Evolutionary conservation across 1,140 invertebrate genomes (phyloP), one percentile per base, ranked within the genome.

Genomic region (Zelostemma sp.): DNA sequence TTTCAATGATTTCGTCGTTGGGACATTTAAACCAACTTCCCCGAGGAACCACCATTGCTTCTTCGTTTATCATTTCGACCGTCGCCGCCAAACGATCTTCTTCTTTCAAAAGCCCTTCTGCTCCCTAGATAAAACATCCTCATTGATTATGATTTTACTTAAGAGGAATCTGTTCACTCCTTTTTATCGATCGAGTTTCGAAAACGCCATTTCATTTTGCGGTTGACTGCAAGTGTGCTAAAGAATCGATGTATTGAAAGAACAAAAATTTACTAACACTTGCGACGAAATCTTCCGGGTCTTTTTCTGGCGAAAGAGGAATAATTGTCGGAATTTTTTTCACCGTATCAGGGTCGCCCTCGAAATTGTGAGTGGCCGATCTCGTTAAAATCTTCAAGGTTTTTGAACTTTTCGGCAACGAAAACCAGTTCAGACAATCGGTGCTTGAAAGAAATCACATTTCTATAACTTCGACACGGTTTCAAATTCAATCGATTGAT

Each of bases 31-130:
- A 89, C 46, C 93, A 84, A 8, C 88, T 90, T 1, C 92, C 93
- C 35, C 93, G 86, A 6, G 93, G 93, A 49, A 92, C 87, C 11
- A 93, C 81, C 51, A 88, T 87, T 0, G 88, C 88, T 72, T 94
- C 91, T 12, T 90, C 86, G 56, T 86, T 90, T 25, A 94, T 93
- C 4, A 89, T 86, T 48, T 89, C 85, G 6, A 94, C 86, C 0
- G 88, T 89, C 4, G 90, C 90, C 0, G 91, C 84, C 9, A 94
- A 73, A n/a, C 92, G 87, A 63, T 90, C 89, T 77, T 94, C 93
- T 80, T 95, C 93, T 78, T 92, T 93, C 18, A 94, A 77, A 56
- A 35, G 1, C 33, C 33, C 33, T 35, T n/a, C 33, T 35, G 33
- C 6, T 35, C n/a, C 33, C 21, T 25, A 25, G 21, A n/a, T n/a